These are phyloP conservation scores for Pinna nobilis DNA, from an alignment of 1,140 invertebrate species.

Conservation along the genomic window DNA sequence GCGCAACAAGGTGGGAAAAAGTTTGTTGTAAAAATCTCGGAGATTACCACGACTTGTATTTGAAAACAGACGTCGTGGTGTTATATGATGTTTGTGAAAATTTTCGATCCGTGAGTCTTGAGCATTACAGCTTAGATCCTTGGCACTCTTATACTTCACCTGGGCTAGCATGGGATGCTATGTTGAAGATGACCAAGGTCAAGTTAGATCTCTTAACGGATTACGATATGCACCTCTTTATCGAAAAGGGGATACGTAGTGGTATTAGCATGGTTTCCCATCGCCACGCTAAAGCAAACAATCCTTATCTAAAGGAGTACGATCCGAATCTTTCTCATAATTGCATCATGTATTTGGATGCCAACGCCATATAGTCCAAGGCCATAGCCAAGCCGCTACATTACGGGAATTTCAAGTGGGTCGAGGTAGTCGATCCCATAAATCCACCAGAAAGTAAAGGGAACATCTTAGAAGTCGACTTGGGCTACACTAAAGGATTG, in stretches of 20 bases:
- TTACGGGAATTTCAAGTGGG: slow-evolving; percentile 9
- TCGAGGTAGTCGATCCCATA: neutral
- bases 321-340: neutral
- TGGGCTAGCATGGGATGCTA: slow-evolving; percentile 50
- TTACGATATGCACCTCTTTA: slow-evolving; percentile 25
- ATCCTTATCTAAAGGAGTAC: neutral
- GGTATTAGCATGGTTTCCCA: slow-evolving; percentile 28
- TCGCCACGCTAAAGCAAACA: slow-evolving; percentile 24
- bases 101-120: slow-evolving; percentile 23
- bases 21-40: slow-evolving; percentile 47
- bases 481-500: slow-evolving; percentile 66
- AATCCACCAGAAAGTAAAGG: slow-evolving; percentile 11
- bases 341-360: neutral
- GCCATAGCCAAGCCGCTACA: slow-evolving; percentile 44
- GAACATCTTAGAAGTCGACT: slow-evolving; percentile 76
- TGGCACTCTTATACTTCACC: slow-evolving; percentile 43
- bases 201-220: slow-evolving; percentile 39
- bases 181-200: slow-evolving; percentile 54
- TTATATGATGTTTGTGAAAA: slow-evolving; percentile 41
- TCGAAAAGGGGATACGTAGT: slow-evolving; percentile 36
- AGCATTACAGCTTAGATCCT: slow-evolving; percentile 33
- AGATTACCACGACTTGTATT: too few relatives aligned
- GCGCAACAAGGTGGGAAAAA: slow-evolving; percentile 27
- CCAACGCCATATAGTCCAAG: neutral
- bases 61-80: slow-evolving; percentile 42